Percentiles rank a stretch among this genome's conserved stretches.
phyloP scores from a whole-genome alignment of 2,113 vertebrate species.

The Puffinus mauretanicus region DNA sequence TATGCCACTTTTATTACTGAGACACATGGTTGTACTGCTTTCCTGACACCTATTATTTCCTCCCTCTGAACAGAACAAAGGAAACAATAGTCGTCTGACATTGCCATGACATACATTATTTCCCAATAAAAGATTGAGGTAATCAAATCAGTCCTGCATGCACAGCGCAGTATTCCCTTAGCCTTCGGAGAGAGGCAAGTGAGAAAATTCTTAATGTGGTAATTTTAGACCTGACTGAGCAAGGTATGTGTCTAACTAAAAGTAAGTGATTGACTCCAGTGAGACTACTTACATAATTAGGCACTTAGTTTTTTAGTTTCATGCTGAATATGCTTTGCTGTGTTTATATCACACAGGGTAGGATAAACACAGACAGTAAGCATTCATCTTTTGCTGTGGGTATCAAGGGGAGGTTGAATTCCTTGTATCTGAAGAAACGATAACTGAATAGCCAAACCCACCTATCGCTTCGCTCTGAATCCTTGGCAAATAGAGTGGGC shows the following conservation, averaged over 20 bases:
- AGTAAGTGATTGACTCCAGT: not conserved
- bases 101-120: not conserved
- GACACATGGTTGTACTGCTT: not conserved
- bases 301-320: not conserved
- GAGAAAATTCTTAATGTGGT: not conserved
- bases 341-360: not conserved
- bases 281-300: not conserved
- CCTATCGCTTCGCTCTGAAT: not conserved
- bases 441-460: not conserved
- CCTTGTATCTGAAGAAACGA: not conserved
- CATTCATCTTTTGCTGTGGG: not conserved
- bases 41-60: constrained; percentile 4
- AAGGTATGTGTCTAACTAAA: constrained; percentile 23
- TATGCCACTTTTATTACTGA: constrained; percentile 3
- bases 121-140: constrained; percentile 11
- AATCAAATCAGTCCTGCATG: not conserved
- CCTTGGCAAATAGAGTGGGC: not conserved
- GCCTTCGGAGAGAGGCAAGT: not conserved
- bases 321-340: not conserved
- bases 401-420: not conserved
- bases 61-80: constrained; percentile 24
- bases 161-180: not conserved
- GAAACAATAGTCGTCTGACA: not conserved
- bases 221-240: constrained; percentile 48
- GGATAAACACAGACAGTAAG: not conserved